Conservation (phyloP, 2,113 vertebrate genomes). For the Microtus ochrogaster region DNA sequence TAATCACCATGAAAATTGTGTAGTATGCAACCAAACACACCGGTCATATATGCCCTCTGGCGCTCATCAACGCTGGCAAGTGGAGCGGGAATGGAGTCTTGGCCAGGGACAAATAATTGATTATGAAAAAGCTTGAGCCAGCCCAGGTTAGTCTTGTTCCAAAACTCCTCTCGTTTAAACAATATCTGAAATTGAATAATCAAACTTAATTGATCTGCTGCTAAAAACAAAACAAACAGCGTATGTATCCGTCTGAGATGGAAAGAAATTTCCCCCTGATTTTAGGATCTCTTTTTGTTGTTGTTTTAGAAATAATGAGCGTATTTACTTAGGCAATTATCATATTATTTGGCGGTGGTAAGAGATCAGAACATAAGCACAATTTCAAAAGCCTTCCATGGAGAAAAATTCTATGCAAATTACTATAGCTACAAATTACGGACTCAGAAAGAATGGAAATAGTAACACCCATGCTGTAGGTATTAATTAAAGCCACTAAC, state of each 20-base stretch:
- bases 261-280: not conserved
- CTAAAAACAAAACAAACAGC: not conserved
- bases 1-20: not conserved
- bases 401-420: constrained; percentile 47
- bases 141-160: not conserved
- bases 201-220: not conserved
- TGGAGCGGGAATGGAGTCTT: not conserved
- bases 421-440: constrained; percentile 51
- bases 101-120: not conserved
- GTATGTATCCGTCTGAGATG: not conserved
- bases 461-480: not conserved
- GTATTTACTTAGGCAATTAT: constrained; percentile 20
- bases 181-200: not conserved
- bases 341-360: not conserved
- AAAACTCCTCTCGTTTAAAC: constrained; percentile 19
- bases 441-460: constrained; percentile 40
- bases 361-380: constrained; percentile 3
- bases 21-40: not conserved
- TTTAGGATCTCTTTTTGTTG: constrained; percentile 12
- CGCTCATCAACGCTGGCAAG: not conserved
- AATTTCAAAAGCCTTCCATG: constrained; percentile 41
- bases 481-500: constrained; percentile 44
- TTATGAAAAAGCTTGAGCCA: not conserved
- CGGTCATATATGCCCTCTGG: not conserved
- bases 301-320: not conserved